These are phyloP conservation scores for Phyllostomus hastatus DNA, from an alignment of 2,113 vertebrate genomes.

Conservation along the genomic window DNA sequence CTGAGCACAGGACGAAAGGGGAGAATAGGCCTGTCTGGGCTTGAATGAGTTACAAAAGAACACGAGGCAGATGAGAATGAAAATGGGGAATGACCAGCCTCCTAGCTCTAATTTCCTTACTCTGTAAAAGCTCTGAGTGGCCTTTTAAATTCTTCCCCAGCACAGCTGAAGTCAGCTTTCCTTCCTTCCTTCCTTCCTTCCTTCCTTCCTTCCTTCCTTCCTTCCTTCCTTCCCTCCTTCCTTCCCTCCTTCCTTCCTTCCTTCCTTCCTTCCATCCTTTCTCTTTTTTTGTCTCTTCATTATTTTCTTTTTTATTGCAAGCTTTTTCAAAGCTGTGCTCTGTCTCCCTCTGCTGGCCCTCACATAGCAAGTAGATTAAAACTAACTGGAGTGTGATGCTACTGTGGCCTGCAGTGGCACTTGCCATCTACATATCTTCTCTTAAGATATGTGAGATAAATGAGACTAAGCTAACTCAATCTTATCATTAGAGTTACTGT, in stretches of 20 bases:
- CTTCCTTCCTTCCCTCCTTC: not conserved
- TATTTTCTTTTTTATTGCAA: not conserved
- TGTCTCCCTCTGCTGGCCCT: slow-evolving; percentile 67
- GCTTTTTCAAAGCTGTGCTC: slow-evolving; percentile 57
- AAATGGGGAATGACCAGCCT: not conserved
- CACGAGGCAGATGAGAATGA: not conserved
- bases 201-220: not conserved
- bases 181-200: not conserved
- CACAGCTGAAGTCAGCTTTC: not conserved
- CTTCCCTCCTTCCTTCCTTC: too few relatives aligned
- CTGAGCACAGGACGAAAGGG: not conserved
- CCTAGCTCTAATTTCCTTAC: not conserved
- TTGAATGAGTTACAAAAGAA: not conserved
- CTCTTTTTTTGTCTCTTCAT: not conserved
- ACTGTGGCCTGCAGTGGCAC: not conserved
- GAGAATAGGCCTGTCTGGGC: not conserved
- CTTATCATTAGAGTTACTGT: slow-evolving; percentile 8
- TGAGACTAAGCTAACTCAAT: slow-evolving; percentile 44
- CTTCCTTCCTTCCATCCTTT: not conserved
- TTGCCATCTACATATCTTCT: not conserved
- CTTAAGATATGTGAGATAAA: slow-evolving; percentile 11
- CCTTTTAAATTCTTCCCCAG: not conserved
- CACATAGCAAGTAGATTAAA: not conserved
- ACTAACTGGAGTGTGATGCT: not conserved
- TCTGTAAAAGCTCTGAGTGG: not conserved